phyloP scores from a whole-genome alignment of 53 echinoderm and acorn worm genomes.

The Paelopatides confundens region DNA sequence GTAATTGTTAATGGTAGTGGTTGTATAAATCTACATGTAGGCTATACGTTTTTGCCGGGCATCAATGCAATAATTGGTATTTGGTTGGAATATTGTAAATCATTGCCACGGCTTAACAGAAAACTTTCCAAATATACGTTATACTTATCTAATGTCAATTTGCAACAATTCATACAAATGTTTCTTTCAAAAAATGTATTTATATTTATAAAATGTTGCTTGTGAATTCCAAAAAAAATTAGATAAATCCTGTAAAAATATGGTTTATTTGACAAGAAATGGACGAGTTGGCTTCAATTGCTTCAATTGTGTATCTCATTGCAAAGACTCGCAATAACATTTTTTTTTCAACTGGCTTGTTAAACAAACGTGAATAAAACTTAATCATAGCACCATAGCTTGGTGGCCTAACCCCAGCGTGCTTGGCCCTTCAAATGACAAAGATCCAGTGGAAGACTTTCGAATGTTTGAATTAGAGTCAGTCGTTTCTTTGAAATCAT shows the following conservation, averaged over 20 bases:
- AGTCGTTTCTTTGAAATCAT: neutral
- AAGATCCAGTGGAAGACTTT: conserved; percentile 35
- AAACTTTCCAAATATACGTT: too few relatives aligned
- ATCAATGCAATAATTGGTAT: too few relatives aligned
- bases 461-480: conserved; percentile 16
- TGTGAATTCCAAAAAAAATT: neutral
- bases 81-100: too few relatives aligned
- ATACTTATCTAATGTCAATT: too few relatives aligned
- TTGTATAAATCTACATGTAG: too few relatives aligned
- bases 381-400: conserved; percentile 34
- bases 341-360: neutral
- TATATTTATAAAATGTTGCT: neutral
- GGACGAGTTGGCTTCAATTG: neutral
- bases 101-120: too few relatives aligned
- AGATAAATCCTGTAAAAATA: neutral
- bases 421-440: conserved; percentile 29
- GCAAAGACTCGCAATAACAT: too few relatives aligned
- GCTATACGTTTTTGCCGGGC: too few relatives aligned
- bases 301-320: neutral
- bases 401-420: conserved; percentile 15
- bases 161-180: neutral
- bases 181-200: neutral
- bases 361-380: neutral
- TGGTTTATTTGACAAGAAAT: neutral
- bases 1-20: too few relatives aligned